A percentile compares a stretch with the other conserved stretches of the same genome.
Conservation (phyloP, 2,888 invertebrate genomes). For the Drosophila prolongata region DNA sequence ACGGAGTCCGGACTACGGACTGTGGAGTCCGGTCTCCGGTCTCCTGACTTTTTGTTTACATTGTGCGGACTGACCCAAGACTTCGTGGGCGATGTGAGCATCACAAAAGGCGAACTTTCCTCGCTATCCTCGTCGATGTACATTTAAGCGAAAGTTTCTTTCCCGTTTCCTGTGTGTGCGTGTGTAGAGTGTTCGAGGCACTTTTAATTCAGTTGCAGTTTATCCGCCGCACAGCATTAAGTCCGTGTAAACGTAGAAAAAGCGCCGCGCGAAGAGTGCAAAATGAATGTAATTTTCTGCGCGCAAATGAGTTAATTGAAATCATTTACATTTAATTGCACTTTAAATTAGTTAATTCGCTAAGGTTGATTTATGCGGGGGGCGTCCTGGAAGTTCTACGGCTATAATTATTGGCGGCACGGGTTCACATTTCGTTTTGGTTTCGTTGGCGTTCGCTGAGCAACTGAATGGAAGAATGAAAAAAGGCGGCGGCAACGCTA, state of each 20-base stretch:
- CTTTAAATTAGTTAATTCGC: slow-evolving; percentile 75
- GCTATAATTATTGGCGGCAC: slow-evolving; percentile 17
- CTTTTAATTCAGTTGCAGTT: slow-evolving; percentile 76
- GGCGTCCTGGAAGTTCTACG: neutral
- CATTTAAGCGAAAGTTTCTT: slow-evolving; percentile 84
- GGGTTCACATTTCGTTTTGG: slow-evolving; percentile 42
- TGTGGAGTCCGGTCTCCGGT: slow-evolving; percentile 37
- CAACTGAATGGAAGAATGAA: slow-evolving; percentile 70
- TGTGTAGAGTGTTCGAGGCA: slow-evolving; percentile 35
- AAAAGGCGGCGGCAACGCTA: slow-evolving; percentile 33
- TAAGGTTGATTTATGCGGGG: slow-evolving; percentile 32
- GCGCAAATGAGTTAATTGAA: slow-evolving; percentile 75
- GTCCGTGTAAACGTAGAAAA: slow-evolving; percentile 51
- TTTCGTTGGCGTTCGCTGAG: slow-evolving; percentile 72
- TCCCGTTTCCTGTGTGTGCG: slow-evolving; percentile 28
- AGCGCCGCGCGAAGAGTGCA: slow-evolving; percentile 25
- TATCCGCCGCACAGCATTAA: slow-evolving; percentile 65
- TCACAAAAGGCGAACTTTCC: slow-evolving; percentile 88
- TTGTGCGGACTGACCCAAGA: slow-evolving; percentile 85
- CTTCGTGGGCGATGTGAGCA: slow-evolving; percentile 88
- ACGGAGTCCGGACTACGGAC: slow-evolving; percentile 34
- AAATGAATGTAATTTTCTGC: slow-evolving; percentile 74
- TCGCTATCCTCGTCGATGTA: slow-evolving; percentile 87
- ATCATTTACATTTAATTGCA: slow-evolving; percentile 77
- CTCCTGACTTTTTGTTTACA: slow-evolving; percentile 70